Evolutionary conservation across 2,797 vertebrate species (phyloP), one percentile per base, ranked within the genome.

Genomic region (Pterois miles): DNA sequence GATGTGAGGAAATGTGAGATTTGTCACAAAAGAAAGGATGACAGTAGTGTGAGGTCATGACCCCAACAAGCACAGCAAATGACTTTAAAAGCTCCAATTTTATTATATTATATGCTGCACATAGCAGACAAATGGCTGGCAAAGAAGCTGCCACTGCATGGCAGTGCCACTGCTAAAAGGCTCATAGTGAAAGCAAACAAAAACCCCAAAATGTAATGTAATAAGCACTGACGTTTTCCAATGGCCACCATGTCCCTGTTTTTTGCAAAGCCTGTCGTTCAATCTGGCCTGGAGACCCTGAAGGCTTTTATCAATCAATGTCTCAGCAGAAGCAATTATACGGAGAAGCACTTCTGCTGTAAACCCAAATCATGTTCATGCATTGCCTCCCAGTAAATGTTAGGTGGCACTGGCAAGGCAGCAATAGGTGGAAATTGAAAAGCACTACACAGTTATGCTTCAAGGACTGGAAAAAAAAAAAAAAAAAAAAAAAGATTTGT

Each of bases 351-450:
- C 70, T 84, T 81, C 13, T 84, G 76, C 82, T 80, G 58, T 78
- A 85, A 84, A 85, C 40, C 65, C 71, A 84, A 87, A 88, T 91
- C 58, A 86, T 89, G 81, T 65, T 69, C 71, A 59, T 84, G 76
- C 48, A 20, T 76, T 75, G 58, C 86, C 76, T 87, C 70, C 38
- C 29, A 63, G 71, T 79, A 80, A 84, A 83, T 72, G 77, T 75
- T 76, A 58, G 68, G 82, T 65, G 72, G 76, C 63, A 63, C 69
- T 69, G 70, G 78, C 63, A 68, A 74, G 23, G 70, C 67, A 52
- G 78, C 79, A 81, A 70, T 71, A 84, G 82, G 72, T 66, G 58
- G 76, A 81, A 76, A 89, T 75, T 76, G 83, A 85, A 88, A 89
- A 68, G 62, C 65, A 82, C 43, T 62, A 71, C 57, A 72, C 54